Base-by-base conservation (phyloP, 2,888 invertebrate species). In the Archips crataeganus region DNA sequence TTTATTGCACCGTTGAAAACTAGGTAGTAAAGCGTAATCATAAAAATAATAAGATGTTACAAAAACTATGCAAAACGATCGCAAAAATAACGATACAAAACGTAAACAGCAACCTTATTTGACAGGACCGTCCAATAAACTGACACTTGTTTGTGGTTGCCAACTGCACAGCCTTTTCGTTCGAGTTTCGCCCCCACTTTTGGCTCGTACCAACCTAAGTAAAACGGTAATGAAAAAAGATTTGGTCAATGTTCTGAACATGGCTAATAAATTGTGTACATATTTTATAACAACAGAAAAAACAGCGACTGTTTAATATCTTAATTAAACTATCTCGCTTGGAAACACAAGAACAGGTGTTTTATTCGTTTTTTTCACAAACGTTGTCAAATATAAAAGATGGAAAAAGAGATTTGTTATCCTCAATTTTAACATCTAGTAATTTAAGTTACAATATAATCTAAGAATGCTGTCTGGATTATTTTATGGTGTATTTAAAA, bases 61-160 rank as follows among this genome's bases (percentile, higher is more conserved):
- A 93, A 94, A 93, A 93, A 87, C 90, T 89, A 84, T 85, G 90
- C 89, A 91, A 94, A 93, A 92, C 89, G 86, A 92, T 93, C 92
- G 92, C 91, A 93, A 94, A 74, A 93, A 92, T 90, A 93, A 88
- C 88, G 83, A 90, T 92, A 93, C 91, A 93, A 94, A 94, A 94
- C 92, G 89, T 93, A 94, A 94, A 94, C 94, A 94, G 90, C 93
- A 90, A 90, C 92, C 92, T 89, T 86, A 92, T 92, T 92, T 94
- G 94, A 94, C 94, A 94, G 91, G 85, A 90, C 87, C 89, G 87
- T 89, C 85, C 85, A 88, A 85, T 87, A 90, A 91, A 93, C 93
- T 94, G 91, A 92, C 91, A 90, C 84, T 82, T 85, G 84, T 84
- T 82, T 84, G 84, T 81, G 76, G 83, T 84, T 92, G 86, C 92